Percentiles rank a stretch among this genome's conserved stretches.
Evolutionary conservation across 2,797 vertebrate species (phyloP).

Genomic region (Sebastes wilsoni): DNA sequence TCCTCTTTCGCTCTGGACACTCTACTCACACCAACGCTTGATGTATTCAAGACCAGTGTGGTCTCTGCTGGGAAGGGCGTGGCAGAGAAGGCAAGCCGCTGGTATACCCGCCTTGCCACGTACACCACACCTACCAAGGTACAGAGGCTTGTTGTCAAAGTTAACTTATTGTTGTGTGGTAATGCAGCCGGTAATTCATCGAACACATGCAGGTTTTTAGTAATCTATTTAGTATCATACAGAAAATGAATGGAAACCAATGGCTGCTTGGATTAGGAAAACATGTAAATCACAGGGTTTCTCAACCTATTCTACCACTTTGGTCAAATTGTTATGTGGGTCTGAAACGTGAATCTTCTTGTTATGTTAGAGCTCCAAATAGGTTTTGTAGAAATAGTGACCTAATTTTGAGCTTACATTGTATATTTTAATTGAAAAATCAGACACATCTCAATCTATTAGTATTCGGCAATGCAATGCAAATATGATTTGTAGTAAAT

Average conservation of each 20-base stretch:
- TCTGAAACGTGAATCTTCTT: not conserved
- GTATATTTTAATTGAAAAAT: not conserved
- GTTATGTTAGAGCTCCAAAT: not conserved
- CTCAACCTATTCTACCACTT: not conserved
- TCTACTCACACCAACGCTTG: constrained; percentile 89
- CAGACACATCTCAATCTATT: not conserved
- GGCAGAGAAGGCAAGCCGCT: constrained; percentile 94
- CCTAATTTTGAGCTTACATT: not conserved
- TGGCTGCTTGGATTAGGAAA: not conserved
- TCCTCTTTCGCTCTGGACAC: constrained; percentile 90
- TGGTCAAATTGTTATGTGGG: not conserved
- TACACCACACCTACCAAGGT: constrained; percentile 89
- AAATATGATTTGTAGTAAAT: not conserved
- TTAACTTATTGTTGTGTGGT: not conserved
- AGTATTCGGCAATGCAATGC: not conserved
- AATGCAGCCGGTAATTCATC: not conserved
- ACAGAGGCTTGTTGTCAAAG: not conserved
- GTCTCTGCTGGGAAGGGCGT: constrained; percentile 94
- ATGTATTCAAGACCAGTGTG: constrained; percentile 91
- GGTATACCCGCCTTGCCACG: constrained; percentile 91
- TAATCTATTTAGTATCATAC: not conserved
- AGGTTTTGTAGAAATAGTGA: not conserved
- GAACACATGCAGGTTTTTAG: not conserved
- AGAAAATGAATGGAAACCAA: not conserved
- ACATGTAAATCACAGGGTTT: not conserved